These are phyloP conservation scores for Stomorhina lunata DNA, from an alignment of 2,888 invertebrate genomes.

Conservation along the genomic window DNA sequence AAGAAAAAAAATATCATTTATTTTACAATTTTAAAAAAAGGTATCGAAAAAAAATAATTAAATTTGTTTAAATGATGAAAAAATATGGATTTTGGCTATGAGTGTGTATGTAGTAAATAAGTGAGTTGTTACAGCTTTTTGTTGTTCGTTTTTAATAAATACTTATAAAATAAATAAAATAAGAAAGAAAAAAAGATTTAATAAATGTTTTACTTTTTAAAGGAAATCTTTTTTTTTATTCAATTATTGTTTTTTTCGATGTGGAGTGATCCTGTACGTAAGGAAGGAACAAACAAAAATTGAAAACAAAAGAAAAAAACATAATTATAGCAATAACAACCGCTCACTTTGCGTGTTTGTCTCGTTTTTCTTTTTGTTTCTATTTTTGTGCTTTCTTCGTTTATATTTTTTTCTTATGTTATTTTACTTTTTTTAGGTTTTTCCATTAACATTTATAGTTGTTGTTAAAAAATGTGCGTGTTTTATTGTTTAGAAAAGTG, in stretches of 20 bases:
- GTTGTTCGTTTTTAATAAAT: background rate
- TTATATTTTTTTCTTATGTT: background rate
- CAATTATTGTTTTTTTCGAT: slow-evolving; percentile 6
- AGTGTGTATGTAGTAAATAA: background rate
- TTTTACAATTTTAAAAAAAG: background rate
- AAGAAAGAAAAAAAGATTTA: background rate
- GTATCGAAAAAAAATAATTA: no score
- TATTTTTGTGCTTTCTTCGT: slow-evolving; percentile 10
- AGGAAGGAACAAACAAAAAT: background rate
- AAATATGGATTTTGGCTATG: background rate
- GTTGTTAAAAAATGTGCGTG: slow-evolving; percentile 52
- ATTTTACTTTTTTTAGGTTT: background rate
- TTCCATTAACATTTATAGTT: slow-evolving; percentile 29
- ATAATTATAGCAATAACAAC: slow-evolving; percentile 35
- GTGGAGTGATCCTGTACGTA: slow-evolving; percentile 49
- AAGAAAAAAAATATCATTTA: slow-evolving; percentile 4
- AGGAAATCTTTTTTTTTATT: slow-evolving; percentile 33
- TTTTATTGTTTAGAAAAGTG: slow-evolving; percentile 46
- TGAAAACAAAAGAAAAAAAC: slow-evolving; percentile 24
- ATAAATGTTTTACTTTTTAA: slow-evolving; percentile 5
- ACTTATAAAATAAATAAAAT: background rate
- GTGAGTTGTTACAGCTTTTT: no score
- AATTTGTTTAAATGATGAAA: no score
- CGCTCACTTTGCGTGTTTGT: slow-evolving; percentile 43
- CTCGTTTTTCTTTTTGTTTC: slow-evolving; percentile 3